A percentile compares a stretch with the other conserved stretches of the same genome.
Conservation (phyloP, 2,113 vertebrate genomes). For the Noturus placidus region DNA sequence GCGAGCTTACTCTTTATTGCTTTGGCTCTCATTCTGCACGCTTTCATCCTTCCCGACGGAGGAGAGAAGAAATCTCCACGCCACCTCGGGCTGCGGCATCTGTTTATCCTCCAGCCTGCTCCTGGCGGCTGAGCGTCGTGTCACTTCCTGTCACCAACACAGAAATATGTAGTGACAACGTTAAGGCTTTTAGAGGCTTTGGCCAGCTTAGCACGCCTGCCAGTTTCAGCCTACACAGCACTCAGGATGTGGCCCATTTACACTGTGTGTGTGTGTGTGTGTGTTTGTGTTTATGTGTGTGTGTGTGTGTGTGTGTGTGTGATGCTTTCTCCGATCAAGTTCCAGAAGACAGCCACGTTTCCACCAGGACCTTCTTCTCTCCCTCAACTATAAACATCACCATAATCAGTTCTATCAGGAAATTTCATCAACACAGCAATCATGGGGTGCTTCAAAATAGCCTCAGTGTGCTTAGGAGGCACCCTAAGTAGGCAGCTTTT, state of each 20-base stretch:
- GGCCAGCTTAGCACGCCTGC: constrained; percentile 56
- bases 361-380: constrained; percentile 24
- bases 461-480: background rate
- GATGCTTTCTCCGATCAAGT: constrained; percentile 44
- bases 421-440: background rate
- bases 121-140: constrained; percentile 74
- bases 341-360: constrained; percentile 42
- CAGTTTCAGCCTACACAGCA: constrained; percentile 56
- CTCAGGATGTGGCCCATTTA: constrained; percentile 56
- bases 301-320: constrained; percentile 19
- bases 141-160: constrained; percentile 78
- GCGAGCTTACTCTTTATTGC: constrained; percentile 76
- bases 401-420: background rate
- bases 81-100: constrained; percentile 75
- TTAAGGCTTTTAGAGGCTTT: constrained; percentile 65
- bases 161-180: constrained; percentile 78
- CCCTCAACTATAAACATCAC: background rate
- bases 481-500: background rate
- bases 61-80: constrained; percentile 59
- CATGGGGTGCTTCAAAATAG: background rate
- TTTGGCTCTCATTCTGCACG: constrained; percentile 70
- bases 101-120: constrained; percentile 77
- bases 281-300: constrained; percentile 35
- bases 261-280: constrained; percentile 27
- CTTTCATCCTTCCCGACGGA: constrained; percentile 63